Evolutionary conservation across 2,888 invertebrate species (phyloP).

Genomic region (Automeris io): DNA sequence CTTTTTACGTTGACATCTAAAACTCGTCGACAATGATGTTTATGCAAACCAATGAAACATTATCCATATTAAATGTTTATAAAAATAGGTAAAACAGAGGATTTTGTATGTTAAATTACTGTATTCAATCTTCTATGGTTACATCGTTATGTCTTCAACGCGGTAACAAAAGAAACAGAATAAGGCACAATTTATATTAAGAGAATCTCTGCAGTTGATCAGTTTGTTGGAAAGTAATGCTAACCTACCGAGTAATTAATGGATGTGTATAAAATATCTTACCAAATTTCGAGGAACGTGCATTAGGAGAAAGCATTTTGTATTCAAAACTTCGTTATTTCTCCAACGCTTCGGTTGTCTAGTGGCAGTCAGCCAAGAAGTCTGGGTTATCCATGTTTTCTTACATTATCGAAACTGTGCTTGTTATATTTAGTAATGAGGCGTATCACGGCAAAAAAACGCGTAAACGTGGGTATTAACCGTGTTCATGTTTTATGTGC

Average conservation of each 20-base stretch:
- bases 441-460: slow-evolving; percentile 35
- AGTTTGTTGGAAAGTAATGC: slow-evolving; percentile 7
- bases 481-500: slow-evolving; percentile 41
- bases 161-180: not conserved
- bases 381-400: slow-evolving; percentile 25
- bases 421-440: slow-evolving; percentile 44
- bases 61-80: too few relatives aligned
- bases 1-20: not conserved
- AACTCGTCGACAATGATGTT: too few relatives aligned
- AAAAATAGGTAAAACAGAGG: too few relatives aligned
- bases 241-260: slow-evolving; percentile 22
- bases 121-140: too few relatives aligned
- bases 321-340: slow-evolving; percentile 32
- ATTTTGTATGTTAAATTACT: too few relatives aligned
- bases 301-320: slow-evolving; percentile 31
- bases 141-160: not conserved
- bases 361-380: slow-evolving; percentile 38
- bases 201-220: slow-evolving; percentile 1
- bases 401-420: slow-evolving; percentile 25
- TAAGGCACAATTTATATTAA: not conserved
- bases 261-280: slow-evolving; percentile 26
- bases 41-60: too few relatives aligned
- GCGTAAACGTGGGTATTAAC: slow-evolving; percentile 34
- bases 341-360: slow-evolving; percentile 28
- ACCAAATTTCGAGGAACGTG: slow-evolving; percentile 33